Evolutionary conservation across 1,140 invertebrate species (phyloP).

Genomic region (Artemia franciscana): DNA sequence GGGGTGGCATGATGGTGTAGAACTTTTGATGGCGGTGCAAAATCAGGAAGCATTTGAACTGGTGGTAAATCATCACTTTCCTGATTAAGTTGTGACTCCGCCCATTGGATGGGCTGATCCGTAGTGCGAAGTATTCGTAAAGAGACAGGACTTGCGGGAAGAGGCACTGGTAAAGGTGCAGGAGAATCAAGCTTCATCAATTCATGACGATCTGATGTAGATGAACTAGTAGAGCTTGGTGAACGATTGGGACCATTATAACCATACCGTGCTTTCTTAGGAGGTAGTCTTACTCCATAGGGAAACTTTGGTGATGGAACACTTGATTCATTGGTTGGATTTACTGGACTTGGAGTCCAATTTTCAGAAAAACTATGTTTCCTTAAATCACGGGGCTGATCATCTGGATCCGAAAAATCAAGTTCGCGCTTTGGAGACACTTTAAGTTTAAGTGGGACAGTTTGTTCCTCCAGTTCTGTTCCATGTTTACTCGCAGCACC

Average conservation of each 20-base stretch:
- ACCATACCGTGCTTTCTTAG: neutral
- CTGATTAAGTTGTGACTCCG: neutral
- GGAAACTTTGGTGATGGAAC: neutral
- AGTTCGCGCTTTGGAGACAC: neutral
- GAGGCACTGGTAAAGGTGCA: neutral
- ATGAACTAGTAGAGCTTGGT: neutral
- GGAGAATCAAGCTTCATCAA: neutral
- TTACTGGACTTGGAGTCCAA: neutral
- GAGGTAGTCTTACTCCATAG: neutral
- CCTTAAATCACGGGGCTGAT: neutral
- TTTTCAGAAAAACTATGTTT: neutral
- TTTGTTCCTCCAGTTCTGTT: neutral
- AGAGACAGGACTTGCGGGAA: neutral
- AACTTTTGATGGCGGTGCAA: neutral
- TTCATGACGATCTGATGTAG: neutral
- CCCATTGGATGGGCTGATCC: neutral
- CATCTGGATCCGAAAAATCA: neutral
- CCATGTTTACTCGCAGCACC: neutral
- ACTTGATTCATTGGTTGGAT: neutral
- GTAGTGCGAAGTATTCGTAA: neutral
- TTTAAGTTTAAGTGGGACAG: neutral
- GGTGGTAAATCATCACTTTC: neutral
- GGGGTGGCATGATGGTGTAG: neutral
- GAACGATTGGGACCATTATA: neutral
- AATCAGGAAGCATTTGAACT: neutral